Conservation (phyloP, 2,888 invertebrate genomes). For the Apodemia zela region DNA sequence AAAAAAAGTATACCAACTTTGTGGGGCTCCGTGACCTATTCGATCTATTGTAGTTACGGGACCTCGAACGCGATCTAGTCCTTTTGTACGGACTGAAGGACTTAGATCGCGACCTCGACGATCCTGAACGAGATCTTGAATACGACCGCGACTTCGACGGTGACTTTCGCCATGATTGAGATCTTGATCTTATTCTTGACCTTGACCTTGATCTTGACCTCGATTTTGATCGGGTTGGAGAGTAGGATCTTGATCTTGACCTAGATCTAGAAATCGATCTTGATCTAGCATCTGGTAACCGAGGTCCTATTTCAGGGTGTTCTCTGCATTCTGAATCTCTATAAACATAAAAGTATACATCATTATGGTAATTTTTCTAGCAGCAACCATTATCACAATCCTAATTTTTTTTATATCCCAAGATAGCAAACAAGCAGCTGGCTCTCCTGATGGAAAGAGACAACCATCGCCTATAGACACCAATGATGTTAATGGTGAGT, state of each 20-base stretch:
- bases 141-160: constrained; percentile 35
- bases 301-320: constrained; percentile 52
- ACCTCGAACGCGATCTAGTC: constrained; percentile 50
- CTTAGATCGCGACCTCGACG: constrained; percentile 49
- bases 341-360: neutral
- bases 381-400: no score
- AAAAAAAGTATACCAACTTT: constrained; percentile 55
- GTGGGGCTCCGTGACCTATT: constrained; percentile 57
- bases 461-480: no score
- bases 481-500: no score
- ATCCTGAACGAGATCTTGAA: constrained; percentile 45
- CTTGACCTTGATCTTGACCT: constrained; percentile 49
- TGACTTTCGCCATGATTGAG: constrained; percentile 41
- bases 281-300: constrained; percentile 43
- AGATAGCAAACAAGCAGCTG: no score
- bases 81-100: constrained; percentile 57
- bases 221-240: constrained; percentile 50
- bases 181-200: constrained; percentile 42
- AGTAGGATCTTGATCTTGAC: constrained; percentile 40
- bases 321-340: constrained; percentile 36
- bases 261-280: constrained; percentile 37
- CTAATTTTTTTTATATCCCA: no score
- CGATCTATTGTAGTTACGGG: constrained; percentile 43
- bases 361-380: neutral
- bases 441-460: no score